Percentiles rank a stretch among this genome's conserved stretches.
Evolutionary conservation across 1,140 invertebrate genomes (phyloP).

Genomic region (Dreissena rostriformis): DNA sequence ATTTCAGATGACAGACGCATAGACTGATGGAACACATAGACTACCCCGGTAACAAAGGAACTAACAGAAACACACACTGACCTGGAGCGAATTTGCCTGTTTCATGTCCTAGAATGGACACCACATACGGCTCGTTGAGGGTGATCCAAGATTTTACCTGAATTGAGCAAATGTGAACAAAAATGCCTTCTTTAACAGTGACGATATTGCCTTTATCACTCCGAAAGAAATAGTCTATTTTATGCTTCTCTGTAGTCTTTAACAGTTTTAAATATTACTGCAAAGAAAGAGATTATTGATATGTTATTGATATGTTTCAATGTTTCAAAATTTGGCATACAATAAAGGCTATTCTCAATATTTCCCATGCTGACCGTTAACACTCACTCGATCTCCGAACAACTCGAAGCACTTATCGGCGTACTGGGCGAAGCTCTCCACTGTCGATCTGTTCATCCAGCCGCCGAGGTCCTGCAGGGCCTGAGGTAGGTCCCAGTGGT

Average conservation of each 20-base stretch:
- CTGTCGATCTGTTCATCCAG: conserved; percentile 83
- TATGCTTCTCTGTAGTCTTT: no score
- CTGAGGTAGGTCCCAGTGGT: conserved; percentile 82
- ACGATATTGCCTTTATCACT: no score
- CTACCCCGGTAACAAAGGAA: no score
- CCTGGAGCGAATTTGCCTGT: conserved; percentile 57
- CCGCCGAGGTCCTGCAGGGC: conserved; percentile 81
- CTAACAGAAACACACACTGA: not conserved
- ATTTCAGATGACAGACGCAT: no score
- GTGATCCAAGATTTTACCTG: conserved; percentile 81
- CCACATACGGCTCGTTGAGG: conserved; percentile 79
- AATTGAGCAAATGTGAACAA: not conserved
- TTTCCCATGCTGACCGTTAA: no score
- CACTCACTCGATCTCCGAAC: conserved; percentile 77
- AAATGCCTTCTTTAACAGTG: no score
- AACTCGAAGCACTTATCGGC: conserved; percentile 75
- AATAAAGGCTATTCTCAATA: no score
- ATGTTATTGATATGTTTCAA: not conserved
- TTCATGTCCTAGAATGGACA: conserved; percentile 72
- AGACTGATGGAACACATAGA: no score
- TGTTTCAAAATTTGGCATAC: not conserved
- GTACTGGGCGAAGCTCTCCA: conserved; percentile 82
- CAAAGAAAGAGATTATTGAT: not conserved
- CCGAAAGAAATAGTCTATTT: no score
- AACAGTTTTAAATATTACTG: no score